Evolutionary conservation across 2,888 invertebrate genomes (phyloP).

Genomic region (Megaustenia siamemsis): DNA sequence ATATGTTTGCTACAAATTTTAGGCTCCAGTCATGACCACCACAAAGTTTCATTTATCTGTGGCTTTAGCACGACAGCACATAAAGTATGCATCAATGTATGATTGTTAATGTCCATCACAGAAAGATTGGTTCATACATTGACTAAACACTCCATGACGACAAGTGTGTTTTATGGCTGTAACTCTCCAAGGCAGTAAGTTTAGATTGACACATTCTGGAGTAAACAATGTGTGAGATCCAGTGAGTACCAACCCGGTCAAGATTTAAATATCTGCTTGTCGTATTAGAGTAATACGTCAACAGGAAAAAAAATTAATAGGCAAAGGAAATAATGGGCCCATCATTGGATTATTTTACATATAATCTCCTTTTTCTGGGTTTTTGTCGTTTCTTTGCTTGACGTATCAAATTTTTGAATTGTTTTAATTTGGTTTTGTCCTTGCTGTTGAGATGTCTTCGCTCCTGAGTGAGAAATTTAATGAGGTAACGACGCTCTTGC

Average conservation of each 20-base stretch:
- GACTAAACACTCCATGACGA: neutral
- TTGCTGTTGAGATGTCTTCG: slow-evolving; percentile 56
- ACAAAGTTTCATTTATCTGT: neutral
- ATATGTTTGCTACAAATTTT: too few species aligned
- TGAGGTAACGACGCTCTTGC: slow-evolving; percentile 58
- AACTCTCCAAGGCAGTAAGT: neutral
- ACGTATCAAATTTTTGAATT: slow-evolving; percentile 58
- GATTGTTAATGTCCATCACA: neutral
- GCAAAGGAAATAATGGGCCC: neutral
- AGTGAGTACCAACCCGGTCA: neutral
- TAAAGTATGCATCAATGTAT: neutral
- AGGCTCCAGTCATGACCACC: too few species aligned
- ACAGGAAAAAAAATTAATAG: neutral
- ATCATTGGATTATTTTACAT: slow-evolving; percentile 28
- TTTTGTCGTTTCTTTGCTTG: slow-evolving; percentile 38
- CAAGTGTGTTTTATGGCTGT: neutral
- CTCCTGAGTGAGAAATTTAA: slow-evolving; percentile 57
- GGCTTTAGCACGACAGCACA: neutral
- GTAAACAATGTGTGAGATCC: neutral
- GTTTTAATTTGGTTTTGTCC: slow-evolving; percentile 58
- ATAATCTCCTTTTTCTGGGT: slow-evolving; percentile 31
- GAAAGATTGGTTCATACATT: neutral
- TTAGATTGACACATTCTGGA: too few species aligned
- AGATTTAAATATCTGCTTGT: neutral
- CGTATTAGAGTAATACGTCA: neutral